Conservation (phyloP, 2,797 vertebrate genomes). For the Lacerta bilineata region DNA sequence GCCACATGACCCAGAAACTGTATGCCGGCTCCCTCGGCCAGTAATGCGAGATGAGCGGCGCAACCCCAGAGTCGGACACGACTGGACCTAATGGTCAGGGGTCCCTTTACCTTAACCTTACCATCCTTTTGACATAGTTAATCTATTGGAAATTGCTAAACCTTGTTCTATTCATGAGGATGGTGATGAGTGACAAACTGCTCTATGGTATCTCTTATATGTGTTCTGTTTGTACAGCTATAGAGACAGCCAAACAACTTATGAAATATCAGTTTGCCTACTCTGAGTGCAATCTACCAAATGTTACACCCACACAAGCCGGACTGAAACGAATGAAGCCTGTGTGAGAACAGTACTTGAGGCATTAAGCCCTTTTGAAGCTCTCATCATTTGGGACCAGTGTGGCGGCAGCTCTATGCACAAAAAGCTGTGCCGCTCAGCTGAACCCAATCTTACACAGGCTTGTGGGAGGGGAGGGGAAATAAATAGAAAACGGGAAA, state of each 20-base stretch:
- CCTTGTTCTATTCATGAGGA: background rate
- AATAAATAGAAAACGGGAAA: background rate
- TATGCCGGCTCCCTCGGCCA: too few species aligned
- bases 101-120: too few species aligned
- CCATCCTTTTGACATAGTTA: background rate
- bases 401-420: background rate
- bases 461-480: background rate
- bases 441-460: slow-evolving; percentile 10
- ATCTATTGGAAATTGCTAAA: background rate
- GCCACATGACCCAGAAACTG: too few species aligned
- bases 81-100: too few species aligned
- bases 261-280: background rate
- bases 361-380: slow-evolving; percentile 13
- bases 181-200: background rate
- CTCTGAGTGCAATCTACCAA: background rate
- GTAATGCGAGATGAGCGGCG: too few species aligned
- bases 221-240: background rate
- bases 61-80: too few species aligned
- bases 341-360: slow-evolving; percentile 1
- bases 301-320: slow-evolving; percentile 10
- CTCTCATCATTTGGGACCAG: slow-evolving; percentile 16
- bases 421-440: slow-evolving; percentile 10
- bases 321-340: background rate
- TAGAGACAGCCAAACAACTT: background rate
- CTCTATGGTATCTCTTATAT: background rate